Evolutionary conservation across 2,113 vertebrate genomes (phyloP).

Genomic region (Acanthochromis polyacanthus): DNA sequence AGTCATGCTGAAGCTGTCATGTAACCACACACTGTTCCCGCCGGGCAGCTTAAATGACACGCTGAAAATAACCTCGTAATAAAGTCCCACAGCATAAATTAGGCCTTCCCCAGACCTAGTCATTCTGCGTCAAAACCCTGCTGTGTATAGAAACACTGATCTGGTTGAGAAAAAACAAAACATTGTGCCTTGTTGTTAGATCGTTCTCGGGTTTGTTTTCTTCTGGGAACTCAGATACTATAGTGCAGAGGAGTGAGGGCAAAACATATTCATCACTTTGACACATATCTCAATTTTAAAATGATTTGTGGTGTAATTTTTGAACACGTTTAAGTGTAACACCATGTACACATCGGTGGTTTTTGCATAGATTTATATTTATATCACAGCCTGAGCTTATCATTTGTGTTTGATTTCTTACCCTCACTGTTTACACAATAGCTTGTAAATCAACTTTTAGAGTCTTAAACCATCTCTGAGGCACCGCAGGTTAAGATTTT

Average conservation of each 20-base stretch:
- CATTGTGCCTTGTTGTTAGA: constrained; percentile 34
- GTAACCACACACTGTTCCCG: constrained; percentile 42
- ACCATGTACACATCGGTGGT: not conserved
- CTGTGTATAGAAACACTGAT: constrained; percentile 2
- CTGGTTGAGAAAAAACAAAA: not conserved
- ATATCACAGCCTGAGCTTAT: not conserved
- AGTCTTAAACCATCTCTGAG: not conserved
- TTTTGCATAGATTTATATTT: not conserved
- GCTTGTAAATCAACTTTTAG: constrained; percentile 14
- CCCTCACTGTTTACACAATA: constrained; percentile 3
- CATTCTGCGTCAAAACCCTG: constrained; percentile 49
- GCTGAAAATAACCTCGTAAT: constrained; percentile 64
- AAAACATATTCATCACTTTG: constrained; percentile 40
- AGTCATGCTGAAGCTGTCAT: constrained; percentile 69
- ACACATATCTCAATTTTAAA: constrained; percentile 35
- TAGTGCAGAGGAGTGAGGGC: constrained; percentile 25
- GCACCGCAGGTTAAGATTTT: not conserved
- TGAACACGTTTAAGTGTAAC: constrained; percentile 3
- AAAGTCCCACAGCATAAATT: constrained; percentile 69
- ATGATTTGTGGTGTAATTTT: constrained; percentile 34
- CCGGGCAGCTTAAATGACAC: constrained; percentile 52
- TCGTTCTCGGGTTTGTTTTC: constrained; percentile 17
- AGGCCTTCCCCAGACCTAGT: constrained; percentile 54
- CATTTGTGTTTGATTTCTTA: constrained; percentile 1
- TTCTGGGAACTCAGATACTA: constrained; percentile 24